These are phyloP conservation scores for Menura novaehollandiae DNA, from an alignment of 2,113 vertebrate genomes.

Conservation along the genomic window DNA sequence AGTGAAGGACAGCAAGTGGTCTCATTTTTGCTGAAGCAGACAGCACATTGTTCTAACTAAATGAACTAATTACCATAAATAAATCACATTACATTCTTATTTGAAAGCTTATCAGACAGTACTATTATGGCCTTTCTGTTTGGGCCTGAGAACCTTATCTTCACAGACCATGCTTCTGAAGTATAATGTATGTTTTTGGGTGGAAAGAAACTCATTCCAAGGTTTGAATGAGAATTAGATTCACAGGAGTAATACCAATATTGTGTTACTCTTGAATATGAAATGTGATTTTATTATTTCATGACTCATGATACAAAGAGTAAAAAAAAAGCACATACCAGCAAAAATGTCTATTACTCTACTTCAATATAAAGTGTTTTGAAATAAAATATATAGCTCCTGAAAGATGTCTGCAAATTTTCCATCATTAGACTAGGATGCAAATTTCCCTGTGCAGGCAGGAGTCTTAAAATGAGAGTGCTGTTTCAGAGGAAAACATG, in stretches of 20 bases:
- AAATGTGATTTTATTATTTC: not conserved
- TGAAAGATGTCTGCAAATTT: not conserved
- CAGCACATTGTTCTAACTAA: not conserved
- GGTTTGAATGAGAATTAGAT: not conserved
- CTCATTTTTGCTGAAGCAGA: not conserved
- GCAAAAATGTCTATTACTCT: not conserved
- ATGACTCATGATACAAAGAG: not conserved
- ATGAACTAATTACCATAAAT: slow-evolving; percentile 29
- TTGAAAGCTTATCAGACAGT: not conserved
- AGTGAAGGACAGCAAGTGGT: not conserved
- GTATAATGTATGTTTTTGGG: not conserved
- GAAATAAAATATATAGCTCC: not conserved
- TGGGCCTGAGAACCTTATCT: not conserved
- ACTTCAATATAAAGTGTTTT: not conserved
- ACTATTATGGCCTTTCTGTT: not conserved
- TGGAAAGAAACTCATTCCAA: not conserved
- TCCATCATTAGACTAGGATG: not conserved
- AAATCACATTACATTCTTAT: not conserved
- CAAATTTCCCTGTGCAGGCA: not conserved
- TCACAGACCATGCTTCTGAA: not conserved
- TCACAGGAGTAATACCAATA: not conserved
- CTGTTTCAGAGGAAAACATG: not conserved
- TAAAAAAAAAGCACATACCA: not conserved
- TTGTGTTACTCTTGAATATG: not conserved
- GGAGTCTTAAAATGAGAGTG: not conserved